These are phyloP conservation scores for Eidolon dupreanum DNA, from an alignment of 2,797 vertebrate genomes.

Conservation along the genomic window DNA sequence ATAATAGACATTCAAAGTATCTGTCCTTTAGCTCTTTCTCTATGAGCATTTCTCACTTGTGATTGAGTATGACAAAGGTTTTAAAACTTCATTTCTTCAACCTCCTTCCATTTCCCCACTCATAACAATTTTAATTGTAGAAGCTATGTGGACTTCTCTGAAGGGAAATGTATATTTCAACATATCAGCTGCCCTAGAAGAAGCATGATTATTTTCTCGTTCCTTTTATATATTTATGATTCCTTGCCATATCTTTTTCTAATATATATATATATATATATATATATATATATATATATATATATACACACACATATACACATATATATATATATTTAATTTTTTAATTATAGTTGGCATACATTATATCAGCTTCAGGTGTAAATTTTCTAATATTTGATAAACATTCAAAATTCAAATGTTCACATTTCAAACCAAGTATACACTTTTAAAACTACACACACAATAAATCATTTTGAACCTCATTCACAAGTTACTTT, in stretches of 20 bases:
- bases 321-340: too few relatives aligned
- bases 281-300: too few relatives aligned
- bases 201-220: too few relatives aligned
- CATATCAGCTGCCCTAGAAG: neutral
- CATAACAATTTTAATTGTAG: conserved; percentile 50
- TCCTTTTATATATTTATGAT: too few relatives aligned
- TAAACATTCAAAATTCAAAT: neutral
- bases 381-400: conserved; percentile 1
- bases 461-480: neutral
- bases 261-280: too few relatives aligned
- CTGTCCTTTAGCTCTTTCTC: neutral
- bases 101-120: neutral
- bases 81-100: conserved; percentile 24
- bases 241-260: conserved; percentile 1
- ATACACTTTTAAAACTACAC: neutral
- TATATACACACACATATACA: too few relatives aligned
- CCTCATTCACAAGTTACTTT: conserved; percentile 13
- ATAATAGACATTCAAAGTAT: neutral
- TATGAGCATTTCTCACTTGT: neutral
- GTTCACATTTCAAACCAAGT: neutral
- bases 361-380: too few relatives aligned
- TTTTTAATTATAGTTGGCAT: too few relatives aligned
- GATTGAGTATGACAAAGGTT: conserved; percentile 15
- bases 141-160: neutral
- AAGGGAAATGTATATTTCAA: conserved; percentile 38